A percentile compares a stretch with the other conserved stretches of the same genome.
phyloP scores from a whole-genome alignment of 1,140 invertebrate genomes.

The Sitodiplosis mosellana region DNA sequence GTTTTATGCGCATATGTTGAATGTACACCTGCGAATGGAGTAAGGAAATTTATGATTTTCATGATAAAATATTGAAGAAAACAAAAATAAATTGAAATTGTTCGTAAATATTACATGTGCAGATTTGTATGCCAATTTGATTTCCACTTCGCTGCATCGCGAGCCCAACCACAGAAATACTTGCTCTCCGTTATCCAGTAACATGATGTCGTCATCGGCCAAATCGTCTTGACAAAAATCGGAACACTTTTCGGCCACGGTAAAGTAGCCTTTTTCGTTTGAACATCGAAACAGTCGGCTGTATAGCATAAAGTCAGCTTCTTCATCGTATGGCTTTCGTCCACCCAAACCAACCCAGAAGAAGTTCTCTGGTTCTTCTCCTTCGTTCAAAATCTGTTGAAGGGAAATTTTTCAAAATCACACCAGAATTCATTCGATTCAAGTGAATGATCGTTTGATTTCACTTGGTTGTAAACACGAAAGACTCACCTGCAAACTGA shows the following conservation, averaged over 20 bases:
- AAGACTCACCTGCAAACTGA: constrained; percentile 46
- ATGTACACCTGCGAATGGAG: constrained; percentile 69
- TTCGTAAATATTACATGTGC: constrained; percentile 59
- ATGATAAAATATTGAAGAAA: constrained; percentile 1
- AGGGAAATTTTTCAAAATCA: too few relatives aligned
- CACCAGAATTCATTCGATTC: neutral
- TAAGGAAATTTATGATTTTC: constrained; percentile 4
- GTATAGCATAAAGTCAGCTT: constrained; percentile 86
- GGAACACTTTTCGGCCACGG: constrained; percentile 96
- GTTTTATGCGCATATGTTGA: constrained; percentile 90
- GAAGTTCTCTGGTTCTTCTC: constrained; percentile 97
- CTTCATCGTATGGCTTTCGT: constrained; percentile 76
- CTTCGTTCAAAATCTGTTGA: constrained; percentile 70
- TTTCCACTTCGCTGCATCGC: constrained; percentile 93
- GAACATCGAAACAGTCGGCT: constrained; percentile 94
- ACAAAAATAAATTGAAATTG: neutral
- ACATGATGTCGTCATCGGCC: constrained; percentile 99
- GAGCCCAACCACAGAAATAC: constrained; percentile 97
- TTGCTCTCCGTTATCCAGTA: constrained; percentile 94
- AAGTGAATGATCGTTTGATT: neutral
- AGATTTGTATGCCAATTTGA: constrained; percentile 96
- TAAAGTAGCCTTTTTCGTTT: constrained; percentile 98
- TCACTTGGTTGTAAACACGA: neutral
- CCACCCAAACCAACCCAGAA: constrained; percentile 94
- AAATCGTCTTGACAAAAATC: constrained; percentile 99